Base-by-base conservation (phyloP, 2,888 invertebrate genomes). In the Cheilosia pagana region DNA sequence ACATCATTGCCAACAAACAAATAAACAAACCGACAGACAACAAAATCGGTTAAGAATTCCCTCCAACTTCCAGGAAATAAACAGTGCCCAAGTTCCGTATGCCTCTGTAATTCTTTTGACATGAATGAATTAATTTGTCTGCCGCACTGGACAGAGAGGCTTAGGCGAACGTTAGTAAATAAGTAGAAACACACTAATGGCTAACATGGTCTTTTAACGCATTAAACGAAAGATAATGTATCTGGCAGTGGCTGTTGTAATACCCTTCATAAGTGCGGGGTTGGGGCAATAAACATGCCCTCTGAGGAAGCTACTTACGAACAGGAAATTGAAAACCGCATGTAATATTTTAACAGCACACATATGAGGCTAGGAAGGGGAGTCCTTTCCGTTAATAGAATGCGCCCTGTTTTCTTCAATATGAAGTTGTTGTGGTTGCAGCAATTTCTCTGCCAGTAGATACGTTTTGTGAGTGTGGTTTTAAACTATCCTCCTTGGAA, bases 251-350 rank as follows among this genome's bases (percentile, higher is more conserved):
- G 12, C 6, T 48, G n/a, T n/a, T n/a, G n/a, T n/a, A n/a, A 10
- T 48, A 28, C 4, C 19, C 43, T 43, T 25, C 14, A 10, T 35
- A 16, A 41, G 12, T 53, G n/a, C n/a, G 43, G 6, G 39, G 48
- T 21, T 31, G 16, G 39, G 41, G 35, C 35, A 3, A 35, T 12
- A 35, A 8, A 39, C 16, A 48, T 19, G 16, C 19, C 5, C 60
- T 43, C 35, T 28, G 35, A 63, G 63, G 35, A 63, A 63, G 79
- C 79, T 83, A 79, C 74, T 83, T 83, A 74, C 67, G 25, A 71
- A 71, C 53, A 71, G 85, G 81, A 85, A 85, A 81, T 81, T 85
- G 85, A 85, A 85, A 81, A 85, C 85, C 85, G 45, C 85, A 85
- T 81, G 81, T 71, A 76, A 85, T 75, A 81, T 71, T 71, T 81